A percentile compares a stretch with the other conserved stretches of the same genome.
phyloP scores from a whole-genome alignment of 2,888 invertebrate species.

The Notocelia uddmanniana region DNA sequence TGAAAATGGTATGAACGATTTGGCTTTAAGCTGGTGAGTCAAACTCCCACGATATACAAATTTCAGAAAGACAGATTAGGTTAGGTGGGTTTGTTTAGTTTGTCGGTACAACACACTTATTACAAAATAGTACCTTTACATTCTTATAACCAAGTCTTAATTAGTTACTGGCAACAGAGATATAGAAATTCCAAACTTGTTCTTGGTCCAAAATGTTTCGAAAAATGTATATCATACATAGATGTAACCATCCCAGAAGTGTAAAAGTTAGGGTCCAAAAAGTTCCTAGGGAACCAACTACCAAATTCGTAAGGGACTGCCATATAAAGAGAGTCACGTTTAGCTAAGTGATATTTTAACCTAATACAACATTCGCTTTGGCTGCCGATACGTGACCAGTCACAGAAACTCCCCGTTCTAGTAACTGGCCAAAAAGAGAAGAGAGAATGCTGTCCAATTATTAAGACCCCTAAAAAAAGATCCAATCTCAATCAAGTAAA shows the following conservation, averaged over 20 bases:
- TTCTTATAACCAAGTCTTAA: not conserved
- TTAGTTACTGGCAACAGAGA: constrained; percentile 30
- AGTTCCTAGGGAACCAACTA: constrained; percentile 36
- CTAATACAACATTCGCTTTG: constrained; percentile 12
- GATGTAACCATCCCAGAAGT: constrained; percentile 21
- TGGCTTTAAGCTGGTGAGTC: not conserved
- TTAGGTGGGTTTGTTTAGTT: too few species aligned
- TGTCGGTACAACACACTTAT: not conserved
- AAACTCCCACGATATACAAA: not conserved
- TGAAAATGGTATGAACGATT: not conserved
- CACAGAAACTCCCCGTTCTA: not conserved
- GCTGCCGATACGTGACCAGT: not conserved
- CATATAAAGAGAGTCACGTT: not conserved
- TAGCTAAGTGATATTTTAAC: constrained; percentile 8
- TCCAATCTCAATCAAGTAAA: not conserved
- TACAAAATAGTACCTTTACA: not conserved
- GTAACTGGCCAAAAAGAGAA: not conserved
- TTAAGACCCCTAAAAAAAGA: not conserved
- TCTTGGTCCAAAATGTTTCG: constrained; percentile 39
- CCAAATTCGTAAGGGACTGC: constrained; percentile 35
- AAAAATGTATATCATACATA: constrained; percentile 38
- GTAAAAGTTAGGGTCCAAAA: constrained; percentile 27
- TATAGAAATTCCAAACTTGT: constrained; percentile 29
- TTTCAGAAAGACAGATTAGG: too few species aligned
- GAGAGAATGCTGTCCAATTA: not conserved